Evolutionary conservation across 2,888 invertebrate species (phyloP), one percentile per base, ranked within the genome.

Genomic region (Rhabditophanes sp.): DNA sequence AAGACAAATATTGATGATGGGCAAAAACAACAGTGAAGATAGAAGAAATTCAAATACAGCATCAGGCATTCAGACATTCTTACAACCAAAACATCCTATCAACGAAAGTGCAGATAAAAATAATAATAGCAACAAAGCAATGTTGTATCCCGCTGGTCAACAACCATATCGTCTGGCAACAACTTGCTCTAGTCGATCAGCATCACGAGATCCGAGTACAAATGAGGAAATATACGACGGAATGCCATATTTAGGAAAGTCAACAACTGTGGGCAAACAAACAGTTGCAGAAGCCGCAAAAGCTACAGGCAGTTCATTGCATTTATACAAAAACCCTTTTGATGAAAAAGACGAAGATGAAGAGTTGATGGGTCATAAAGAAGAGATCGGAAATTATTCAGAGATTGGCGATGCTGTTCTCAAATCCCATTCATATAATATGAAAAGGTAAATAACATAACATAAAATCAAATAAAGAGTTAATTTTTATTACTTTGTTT

Each of bases 181-280:
- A 27, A 23, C 4, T 18, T 30, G n/a, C 35, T 32, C 33, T 20
- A 26, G 12, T 25, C 32, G 22, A 25, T 30, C 19, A 25, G 15
- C 14, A n/a, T n/a, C n/a, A n/a, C n/a, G n/a, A n/a, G n/a, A n/a
- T n/a, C n/a, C n/a, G n/a, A n/a, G n/a, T n/a, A n/a, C n/a, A n/a
- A n/a, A n/a, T n/a, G n/a, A n/a, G n/a, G n/a, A n/a, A n/a, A n/a
- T n/a, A n/a, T n/a, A n/a, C n/a, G n/a, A n/a, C n/a, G n/a, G n/a
- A n/a, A n/a, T n/a, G n/a, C n/a, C n/a, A n/a, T n/a, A n/a, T n/a
- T n/a, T n/a, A n/a, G n/a, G n/a, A n/a, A n/a, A n/a, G n/a, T n/a
- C n/a, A n/a, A n/a, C n/a, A 28, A 62, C 61, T 2, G 59, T 59
- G 2, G 58, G 55, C 1, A 55, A 59, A 33, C 56, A 55, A 19